Evolutionary conservation across 2,113 vertebrate genomes (phyloP).

Genomic region (Pelodiscus sinensis): DNA sequence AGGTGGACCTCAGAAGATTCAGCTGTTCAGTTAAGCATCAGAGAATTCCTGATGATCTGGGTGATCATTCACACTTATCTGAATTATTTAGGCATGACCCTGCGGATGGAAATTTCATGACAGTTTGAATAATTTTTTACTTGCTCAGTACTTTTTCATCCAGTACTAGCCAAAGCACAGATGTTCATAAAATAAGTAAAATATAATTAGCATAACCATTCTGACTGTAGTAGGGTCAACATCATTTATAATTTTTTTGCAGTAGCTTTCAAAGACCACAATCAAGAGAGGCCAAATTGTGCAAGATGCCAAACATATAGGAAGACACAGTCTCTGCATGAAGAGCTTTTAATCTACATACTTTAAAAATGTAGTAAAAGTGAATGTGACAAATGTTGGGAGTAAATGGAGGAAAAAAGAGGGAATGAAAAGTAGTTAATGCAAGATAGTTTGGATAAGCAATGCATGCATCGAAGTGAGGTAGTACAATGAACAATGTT

Average conservation of each 20-base stretch:
- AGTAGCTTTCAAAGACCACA: background rate
- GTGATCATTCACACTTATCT: accelerated
- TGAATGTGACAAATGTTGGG: background rate
- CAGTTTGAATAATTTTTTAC: background rate
- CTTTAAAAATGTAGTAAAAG: accelerated
- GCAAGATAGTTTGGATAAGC: background rate
- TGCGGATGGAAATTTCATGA: accelerated
- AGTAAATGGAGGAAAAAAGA: background rate
- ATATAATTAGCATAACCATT: background rate
- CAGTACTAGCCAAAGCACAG: background rate
- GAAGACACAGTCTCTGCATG: accelerated
- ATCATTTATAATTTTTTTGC: background rate
- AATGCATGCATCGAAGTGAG: accelerated
- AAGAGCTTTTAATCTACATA: accelerated
- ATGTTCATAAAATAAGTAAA: accelerated
- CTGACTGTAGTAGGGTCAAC: background rate
- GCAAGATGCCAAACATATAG: accelerated
- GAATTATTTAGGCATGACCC: background rate
- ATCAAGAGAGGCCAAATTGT: background rate
- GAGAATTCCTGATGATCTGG: background rate
- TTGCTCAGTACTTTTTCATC: background rate
- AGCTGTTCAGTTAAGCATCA: background rate
- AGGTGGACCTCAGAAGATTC: accelerated
- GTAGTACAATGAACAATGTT: accelerated
- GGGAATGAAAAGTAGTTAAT: background rate